Evolutionary conservation across 2,113 vertebrate genomes (phyloP).

Genomic region (Cinclus cinclus): DNA sequence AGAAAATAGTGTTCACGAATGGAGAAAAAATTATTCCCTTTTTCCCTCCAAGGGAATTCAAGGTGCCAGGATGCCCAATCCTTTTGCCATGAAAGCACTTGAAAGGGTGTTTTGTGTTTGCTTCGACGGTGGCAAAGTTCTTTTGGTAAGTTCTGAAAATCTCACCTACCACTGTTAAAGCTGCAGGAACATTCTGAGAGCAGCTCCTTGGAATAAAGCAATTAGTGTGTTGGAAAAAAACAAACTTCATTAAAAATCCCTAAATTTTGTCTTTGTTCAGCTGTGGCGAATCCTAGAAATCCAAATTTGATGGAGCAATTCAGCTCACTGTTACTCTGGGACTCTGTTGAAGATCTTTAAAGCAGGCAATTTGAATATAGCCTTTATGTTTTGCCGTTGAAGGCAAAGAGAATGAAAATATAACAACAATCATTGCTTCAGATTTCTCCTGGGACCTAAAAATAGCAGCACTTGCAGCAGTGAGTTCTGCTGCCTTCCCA

Average conservation of each 20-base stretch:
- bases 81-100: neutral
- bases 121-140: neutral
- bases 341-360: neutral
- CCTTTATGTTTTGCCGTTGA: neutral
- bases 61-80: neutral
- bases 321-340: neutral
- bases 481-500: neutral
- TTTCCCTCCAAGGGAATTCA: neutral
- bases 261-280: neutral
- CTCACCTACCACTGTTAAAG: neutral
- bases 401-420: neutral
- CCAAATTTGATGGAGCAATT: neutral
- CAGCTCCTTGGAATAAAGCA: neutral
- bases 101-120: neutral
- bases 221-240: neutral
- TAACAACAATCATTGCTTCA: neutral
- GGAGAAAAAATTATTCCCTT: neutral
- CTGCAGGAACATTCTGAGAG: neutral
- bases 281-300: neutral
- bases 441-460: neutral
- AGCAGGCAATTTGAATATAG: neutral
- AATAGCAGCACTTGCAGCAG: neutral
- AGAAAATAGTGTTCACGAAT: neutral
- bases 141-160: neutral
- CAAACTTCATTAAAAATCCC: neutral